Conservation (phyloP, 2,113 vertebrate genomes). For the Xenotilapia longispinis region DNA sequence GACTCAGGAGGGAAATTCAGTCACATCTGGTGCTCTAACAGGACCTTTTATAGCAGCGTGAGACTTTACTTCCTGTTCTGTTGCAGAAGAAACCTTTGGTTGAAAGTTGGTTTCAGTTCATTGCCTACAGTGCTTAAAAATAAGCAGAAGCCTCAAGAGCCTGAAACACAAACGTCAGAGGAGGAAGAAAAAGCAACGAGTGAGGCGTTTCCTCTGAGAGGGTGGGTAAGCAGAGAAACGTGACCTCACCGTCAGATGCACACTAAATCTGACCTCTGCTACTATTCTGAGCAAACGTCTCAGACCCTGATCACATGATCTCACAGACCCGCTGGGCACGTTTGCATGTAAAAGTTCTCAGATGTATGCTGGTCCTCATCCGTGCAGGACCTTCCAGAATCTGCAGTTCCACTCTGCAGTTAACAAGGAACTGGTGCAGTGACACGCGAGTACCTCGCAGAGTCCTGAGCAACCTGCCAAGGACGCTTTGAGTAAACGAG, state of each 20-base stretch:
- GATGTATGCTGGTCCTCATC: neutral
- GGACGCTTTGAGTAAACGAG: too few relatives aligned
- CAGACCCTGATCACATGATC: neutral
- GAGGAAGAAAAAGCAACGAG: neutral
- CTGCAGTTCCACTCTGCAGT: neutral
- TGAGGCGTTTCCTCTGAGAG: neutral
- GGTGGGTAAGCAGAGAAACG: fast-evolving
- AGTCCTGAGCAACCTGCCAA: neutral
- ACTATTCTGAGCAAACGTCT: neutral
- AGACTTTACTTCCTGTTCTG: neutral
- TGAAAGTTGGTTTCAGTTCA: neutral
- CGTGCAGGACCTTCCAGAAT: neutral
- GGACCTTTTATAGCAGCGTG: neutral
- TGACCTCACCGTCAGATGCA: neutral
- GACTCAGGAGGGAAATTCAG: neutral
- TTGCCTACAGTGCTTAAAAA: fast-evolving
- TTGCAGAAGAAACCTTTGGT: neutral
- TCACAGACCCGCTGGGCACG: fast-evolving
- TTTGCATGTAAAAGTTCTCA: neutral
- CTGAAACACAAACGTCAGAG: neutral
- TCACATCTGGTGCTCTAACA: neutral
- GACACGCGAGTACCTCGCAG: neutral
- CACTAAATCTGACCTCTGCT: neutral
- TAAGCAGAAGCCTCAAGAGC: neutral
- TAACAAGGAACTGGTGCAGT: neutral